Conservation (phyloP, 2,113 vertebrate genomes). For the Sula dactylatra region DNA sequence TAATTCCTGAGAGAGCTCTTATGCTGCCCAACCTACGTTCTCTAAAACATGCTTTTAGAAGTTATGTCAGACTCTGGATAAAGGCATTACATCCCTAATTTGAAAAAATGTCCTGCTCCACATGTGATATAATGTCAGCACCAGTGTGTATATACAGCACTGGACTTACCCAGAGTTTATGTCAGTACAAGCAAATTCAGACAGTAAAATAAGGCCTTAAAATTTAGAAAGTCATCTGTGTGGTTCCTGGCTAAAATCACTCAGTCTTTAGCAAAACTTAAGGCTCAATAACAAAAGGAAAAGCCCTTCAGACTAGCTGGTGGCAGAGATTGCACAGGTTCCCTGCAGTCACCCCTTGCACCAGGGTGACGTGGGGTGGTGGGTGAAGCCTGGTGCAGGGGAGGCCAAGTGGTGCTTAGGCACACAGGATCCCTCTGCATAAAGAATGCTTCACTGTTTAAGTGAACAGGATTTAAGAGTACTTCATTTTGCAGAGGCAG, state of each 20-base stretch:
- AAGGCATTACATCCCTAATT: neutral
- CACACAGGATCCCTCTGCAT: neutral
- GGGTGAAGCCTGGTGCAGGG: neutral
- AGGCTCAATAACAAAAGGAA: neutral
- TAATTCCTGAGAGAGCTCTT: neutral
- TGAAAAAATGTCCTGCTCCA: neutral
- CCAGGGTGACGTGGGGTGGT: accelerated
- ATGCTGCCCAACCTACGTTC: neutral
- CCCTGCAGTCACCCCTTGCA: neutral
- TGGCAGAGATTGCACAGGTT: accelerated
- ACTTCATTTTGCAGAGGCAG: constrained; percentile 16
- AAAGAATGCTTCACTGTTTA: neutral
- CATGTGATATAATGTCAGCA: accelerated
- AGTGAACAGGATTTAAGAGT: neutral
- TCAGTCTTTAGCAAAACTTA: neutral
- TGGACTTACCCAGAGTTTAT: neutral
- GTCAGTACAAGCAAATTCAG: neutral
- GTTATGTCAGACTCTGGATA: neutral
- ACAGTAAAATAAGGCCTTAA: neutral
- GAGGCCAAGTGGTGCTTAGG: neutral
- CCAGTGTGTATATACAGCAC: accelerated
- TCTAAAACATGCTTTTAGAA: neutral
- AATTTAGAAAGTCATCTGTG: neutral
- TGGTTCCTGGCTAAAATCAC: neutral
- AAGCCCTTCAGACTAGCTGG: neutral